These are phyloP conservation scores for Xestia rhomboidea DNA, from an alignment of 2,888 invertebrate genomes.

Conservation along the genomic window DNA sequence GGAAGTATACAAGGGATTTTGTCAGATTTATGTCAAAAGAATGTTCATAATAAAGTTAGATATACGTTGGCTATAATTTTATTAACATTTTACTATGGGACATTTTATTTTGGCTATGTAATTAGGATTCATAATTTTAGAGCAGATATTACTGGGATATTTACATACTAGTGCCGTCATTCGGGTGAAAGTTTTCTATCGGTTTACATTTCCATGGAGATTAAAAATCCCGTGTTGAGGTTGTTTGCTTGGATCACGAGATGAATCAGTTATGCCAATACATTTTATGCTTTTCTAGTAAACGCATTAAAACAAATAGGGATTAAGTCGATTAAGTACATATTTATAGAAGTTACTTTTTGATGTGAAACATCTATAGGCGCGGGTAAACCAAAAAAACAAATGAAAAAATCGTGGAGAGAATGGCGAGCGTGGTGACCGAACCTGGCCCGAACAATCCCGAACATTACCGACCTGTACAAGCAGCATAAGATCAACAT, in stretches of 20 bases:
- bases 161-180: slow-evolving; percentile 7
- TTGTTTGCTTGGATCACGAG: neutral
- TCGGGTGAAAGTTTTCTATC: slow-evolving; percentile 16
- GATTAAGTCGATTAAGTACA: neutral
- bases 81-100: neutral
- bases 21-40: neutral
- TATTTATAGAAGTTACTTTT: neutral
- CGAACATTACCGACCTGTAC: too few relatives aligned
- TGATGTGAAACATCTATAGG: too few relatives aligned
- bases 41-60: neutral
- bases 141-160: slow-evolving; percentile 2
- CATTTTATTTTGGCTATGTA: neutral
- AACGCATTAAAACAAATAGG: neutral
- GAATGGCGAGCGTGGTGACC: too few relatives aligned
- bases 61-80: neutral
- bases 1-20: neutral
- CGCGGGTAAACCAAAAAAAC: too few relatives aligned
- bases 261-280: neutral
- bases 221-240: slow-evolving; percentile 5
- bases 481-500: too few relatives aligned
- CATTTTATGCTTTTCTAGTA: neutral
- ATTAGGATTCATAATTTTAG: neutral
- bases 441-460: too few relatives aligned
- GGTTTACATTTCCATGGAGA: slow-evolving; percentile 16
- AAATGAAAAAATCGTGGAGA: too few relatives aligned